Evolutionary conservation across 2,888 invertebrate species (phyloP).

Genomic region (Lysandra coridon): DNA sequence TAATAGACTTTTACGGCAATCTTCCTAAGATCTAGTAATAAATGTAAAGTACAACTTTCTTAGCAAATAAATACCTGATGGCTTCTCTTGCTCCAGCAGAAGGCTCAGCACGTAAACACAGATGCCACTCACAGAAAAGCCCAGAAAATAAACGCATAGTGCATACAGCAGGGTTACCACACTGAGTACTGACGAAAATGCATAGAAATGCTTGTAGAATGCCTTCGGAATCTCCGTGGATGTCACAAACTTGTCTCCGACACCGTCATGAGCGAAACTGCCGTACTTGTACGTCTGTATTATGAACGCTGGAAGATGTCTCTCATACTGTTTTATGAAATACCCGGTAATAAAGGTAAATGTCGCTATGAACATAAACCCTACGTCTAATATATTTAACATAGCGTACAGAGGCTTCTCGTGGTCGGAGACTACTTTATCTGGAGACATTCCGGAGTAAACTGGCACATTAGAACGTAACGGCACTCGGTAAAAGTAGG

Average conservation of each 20-base stretch:
- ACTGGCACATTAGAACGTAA: conserved; percentile 9
- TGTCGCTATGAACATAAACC: background rate
- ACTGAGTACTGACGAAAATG: conserved; percentile 83
- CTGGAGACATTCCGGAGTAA: background rate
- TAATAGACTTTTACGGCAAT: no score
- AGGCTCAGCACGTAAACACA: conserved; percentile 72
- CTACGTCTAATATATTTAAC: conserved; percentile 2
- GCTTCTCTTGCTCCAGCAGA: conserved; percentile 62
- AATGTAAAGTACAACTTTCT: background rate
- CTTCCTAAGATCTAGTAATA: no score
- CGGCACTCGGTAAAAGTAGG: conserved; percentile 19
- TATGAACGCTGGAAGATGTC: background rate
- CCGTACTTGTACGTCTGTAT: conserved; percentile 18
- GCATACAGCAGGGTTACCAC: conserved; percentile 69
- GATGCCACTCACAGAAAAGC: conserved; percentile 70
- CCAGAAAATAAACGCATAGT: conserved; percentile 72
- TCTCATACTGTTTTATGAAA: conserved; percentile 13
- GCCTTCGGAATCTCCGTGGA: conserved; percentile 86
- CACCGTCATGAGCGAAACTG: background rate
- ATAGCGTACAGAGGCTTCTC: background rate
- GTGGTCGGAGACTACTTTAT: background rate
- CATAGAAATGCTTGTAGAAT: conserved; percentile 91
- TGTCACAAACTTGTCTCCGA: conserved; percentile 7
- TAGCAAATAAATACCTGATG: conserved; percentile 70
- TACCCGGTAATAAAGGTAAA: background rate